These are phyloP conservation scores for Chionomys nivalis DNA, from an alignment of 2,113 vertebrate species.

Conservation along the genomic window DNA sequence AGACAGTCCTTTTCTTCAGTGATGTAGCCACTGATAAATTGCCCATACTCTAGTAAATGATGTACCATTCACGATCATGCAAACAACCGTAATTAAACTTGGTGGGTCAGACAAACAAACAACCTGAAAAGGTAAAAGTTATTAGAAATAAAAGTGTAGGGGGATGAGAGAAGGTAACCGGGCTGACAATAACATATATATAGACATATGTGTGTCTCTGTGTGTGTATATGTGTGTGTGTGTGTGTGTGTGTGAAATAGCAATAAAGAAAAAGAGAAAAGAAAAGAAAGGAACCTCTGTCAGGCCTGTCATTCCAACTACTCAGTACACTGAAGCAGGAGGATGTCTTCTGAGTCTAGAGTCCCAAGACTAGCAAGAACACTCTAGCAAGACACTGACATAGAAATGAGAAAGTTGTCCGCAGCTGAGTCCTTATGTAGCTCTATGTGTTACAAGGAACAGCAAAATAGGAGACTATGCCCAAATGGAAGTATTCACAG, in stretches of 20 bases:
- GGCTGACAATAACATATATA: too few species aligned
- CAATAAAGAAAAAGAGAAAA: too few species aligned
- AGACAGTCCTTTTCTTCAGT: background rate
- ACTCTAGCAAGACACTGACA: background rate
- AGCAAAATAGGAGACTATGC: background rate
- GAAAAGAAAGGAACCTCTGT: too few species aligned
- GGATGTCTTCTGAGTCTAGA: background rate
- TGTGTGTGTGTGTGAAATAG: too few species aligned
- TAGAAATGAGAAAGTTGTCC: background rate
- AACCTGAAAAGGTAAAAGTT: background rate
- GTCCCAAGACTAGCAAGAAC: background rate
- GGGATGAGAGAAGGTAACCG: too few species aligned
- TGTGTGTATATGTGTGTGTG: accelerated
- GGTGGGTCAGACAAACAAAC: background rate
- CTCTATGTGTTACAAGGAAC: background rate
- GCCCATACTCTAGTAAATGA: background rate
- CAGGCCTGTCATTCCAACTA: too few species aligned
- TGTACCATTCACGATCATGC: background rate
- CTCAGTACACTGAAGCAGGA: background rate
- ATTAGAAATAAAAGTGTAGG: background rate
- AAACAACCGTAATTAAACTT: background rate
- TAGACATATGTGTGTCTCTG: too few species aligned
- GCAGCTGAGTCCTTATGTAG: background rate
- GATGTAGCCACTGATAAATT: background rate
- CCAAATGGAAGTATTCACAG: background rate